Evolutionary conservation across 1,140 invertebrate species (phyloP).

Genomic region (Saxidomus purpurata): DNA sequence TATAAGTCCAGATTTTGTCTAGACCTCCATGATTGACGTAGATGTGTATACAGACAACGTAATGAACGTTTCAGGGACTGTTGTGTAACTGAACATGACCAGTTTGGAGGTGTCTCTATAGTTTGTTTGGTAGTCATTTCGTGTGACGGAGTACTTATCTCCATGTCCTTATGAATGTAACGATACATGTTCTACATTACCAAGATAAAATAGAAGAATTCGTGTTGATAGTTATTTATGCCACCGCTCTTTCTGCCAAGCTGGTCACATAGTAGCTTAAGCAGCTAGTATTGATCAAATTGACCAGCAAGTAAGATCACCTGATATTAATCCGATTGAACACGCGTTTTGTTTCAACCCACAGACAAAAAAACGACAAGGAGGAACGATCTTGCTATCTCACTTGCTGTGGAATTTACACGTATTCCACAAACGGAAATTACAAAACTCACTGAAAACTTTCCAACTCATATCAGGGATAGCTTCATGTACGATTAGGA

Average conservation of each 20-base stretch:
- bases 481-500: too few species aligned
- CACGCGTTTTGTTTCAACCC: background rate
- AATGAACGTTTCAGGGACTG: constrained; percentile 33
- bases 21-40: constrained; percentile 20
- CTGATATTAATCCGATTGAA: background rate
- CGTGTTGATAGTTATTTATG: background rate
- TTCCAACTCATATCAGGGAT: background rate
- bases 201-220: background rate
- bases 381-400: background rate
- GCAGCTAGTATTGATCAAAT: background rate
- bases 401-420: background rate
- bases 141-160: background rate
- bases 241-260: background rate
- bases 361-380: background rate
- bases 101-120: constrained; percentile 2
- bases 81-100: constrained; percentile 37
- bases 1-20: constrained; percentile 47
- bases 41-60: constrained; percentile 10
- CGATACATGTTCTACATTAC: background rate
- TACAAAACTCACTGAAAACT: background rate
- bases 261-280: background rate
- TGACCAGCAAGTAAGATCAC: background rate
- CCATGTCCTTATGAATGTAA: background rate
- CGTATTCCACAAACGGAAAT: background rate
- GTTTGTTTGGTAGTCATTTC: constrained; percentile 33